Base-by-base conservation (phyloP, 1,140 invertebrate genomes). In the Charaxes varanes region DNA sequence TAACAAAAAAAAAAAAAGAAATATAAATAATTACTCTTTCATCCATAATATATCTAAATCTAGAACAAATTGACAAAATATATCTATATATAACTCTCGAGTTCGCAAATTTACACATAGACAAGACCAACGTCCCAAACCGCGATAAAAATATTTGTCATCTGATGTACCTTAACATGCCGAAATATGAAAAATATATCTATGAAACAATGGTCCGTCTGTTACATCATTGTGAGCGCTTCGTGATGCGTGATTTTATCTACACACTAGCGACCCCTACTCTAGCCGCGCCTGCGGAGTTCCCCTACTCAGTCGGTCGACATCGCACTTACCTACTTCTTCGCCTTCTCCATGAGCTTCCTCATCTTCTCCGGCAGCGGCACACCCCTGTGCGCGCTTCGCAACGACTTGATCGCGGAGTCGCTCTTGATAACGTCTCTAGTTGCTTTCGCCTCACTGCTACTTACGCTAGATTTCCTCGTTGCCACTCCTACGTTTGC, bases 31-130 rank as follows among this genome's bases (percentile, higher is more conserved):
- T 62, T 70, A 63, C 52, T 73, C 62, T 67, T 65, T 63, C 52
- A 56, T 48, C 60, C 62, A 12, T 30, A 30, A 57, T 59, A 52
- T 58, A 65, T 57, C 52, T 72, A 71, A 54, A 56, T 63, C 61
- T 76, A 72, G 42, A 78, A 78, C 62, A 76, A 79, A 79, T 79
- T 79, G 73, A 78, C 70, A 77, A 79, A 74, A 80, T 72, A 14
- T 14, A 28, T 28, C 4, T 28, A 18, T 33, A 58, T 50, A 48
- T 64, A 31, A 40, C 54, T 52, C 17, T 52, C 62, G 56, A 48
- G 33, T 62, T 57, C 51, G 53, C 59, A 64, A 57, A 60, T 76
- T 50, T 64, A 71, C 62, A 69, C 56, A 59, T 63, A 71, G 40
- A 53, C 45, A 62, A 60, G 53, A 65, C 65, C 60, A 58, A 65